Percentiles rank a stretch among this genome's conserved stretches.
These are phyloP conservation scores for Anthopleura xanthogrammica DNA, from an alignment of 92 coral and sea anemone genomes.

Conservation along the genomic window DNA sequence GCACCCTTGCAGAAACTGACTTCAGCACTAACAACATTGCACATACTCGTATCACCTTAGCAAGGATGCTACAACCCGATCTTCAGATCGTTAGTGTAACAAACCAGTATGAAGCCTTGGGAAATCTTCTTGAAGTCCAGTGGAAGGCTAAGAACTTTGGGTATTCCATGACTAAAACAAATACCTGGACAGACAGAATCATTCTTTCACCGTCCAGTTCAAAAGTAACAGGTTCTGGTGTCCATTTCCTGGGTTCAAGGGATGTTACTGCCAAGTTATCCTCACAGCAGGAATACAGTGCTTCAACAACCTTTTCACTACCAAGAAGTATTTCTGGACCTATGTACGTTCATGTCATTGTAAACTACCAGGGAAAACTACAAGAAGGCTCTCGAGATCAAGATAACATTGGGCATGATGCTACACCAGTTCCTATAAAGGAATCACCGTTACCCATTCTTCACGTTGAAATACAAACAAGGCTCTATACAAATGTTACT, in stretches of 20 bases:
- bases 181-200: conserved; percentile 58
- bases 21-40: conserved; percentile 44
- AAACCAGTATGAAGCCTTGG: conserved; percentile 33
- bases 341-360: conserved; percentile 52
- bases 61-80: conserved; percentile 56
- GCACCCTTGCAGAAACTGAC: conserved; percentile 36
- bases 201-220: conserved; percentile 42
- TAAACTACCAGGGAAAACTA: conserved; percentile 36
- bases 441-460: conserved; percentile 39
- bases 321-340: conserved; percentile 48
- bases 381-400: conserved; percentile 28
- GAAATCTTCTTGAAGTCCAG: conserved; percentile 47
- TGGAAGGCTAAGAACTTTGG: conserved; percentile 59
- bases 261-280: conserved; percentile 45
- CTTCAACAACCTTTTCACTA: conserved; percentile 42
- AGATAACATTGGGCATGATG: conserved; percentile 47
- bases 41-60: conserved; percentile 17
- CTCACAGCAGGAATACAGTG: conserved; percentile 56
- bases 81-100: conserved; percentile 36
- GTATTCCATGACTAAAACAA: conserved; percentile 44
- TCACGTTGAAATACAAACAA: conserved; percentile 36
- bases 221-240: conserved; percentile 15
- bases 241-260: conserved; percentile 37
- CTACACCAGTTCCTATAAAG: conserved; percentile 23
- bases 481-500: conserved; percentile 38